Percentiles rank a stretch among this genome's conserved stretches.
Conservation (phyloP, 1,140 invertebrate species). For the Bombus waltoni region DNA sequence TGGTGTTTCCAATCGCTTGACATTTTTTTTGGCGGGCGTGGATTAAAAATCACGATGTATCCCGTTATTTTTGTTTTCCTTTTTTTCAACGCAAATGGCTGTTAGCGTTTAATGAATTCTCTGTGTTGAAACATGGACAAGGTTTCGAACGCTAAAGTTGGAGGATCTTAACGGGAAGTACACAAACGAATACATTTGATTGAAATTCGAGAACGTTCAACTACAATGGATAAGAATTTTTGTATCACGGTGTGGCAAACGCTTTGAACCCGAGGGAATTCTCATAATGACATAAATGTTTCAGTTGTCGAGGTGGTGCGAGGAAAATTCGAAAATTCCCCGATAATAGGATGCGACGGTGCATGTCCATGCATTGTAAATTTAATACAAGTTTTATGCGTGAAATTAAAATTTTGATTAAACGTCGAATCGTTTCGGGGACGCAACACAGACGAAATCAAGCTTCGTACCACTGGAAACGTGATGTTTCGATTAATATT, state of each 20-base stretch:
- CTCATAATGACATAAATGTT: slow-evolving; percentile 3
- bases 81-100: too few relatives aligned
- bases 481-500: slow-evolving; percentile 35
- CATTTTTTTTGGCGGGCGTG: neutral
- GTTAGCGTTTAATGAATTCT: too few relatives aligned
- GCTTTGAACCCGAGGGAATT: neutral
- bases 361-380: slow-evolving; percentile 13
- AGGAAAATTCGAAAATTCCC: slow-evolving; percentile 21
- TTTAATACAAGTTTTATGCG: slow-evolving; percentile 9
- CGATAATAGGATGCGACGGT: neutral
- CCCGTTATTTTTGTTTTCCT: neutral
- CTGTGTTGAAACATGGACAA: too few relatives aligned
- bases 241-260: neutral
- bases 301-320: neutral
- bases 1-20: neutral
- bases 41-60: neutral
- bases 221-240: neutral
- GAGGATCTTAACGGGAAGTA: too few relatives aligned
- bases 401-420: slow-evolving; percentile 43
- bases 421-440: neutral
- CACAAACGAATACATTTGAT: neutral
- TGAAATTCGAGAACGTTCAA: slow-evolving; percentile 1
- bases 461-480: too few relatives aligned
- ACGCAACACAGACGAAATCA: too few relatives aligned
- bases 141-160: too few relatives aligned